Conservation (phyloP, 2,113 vertebrate species). For the Peromyscus maniculatus region DNA sequence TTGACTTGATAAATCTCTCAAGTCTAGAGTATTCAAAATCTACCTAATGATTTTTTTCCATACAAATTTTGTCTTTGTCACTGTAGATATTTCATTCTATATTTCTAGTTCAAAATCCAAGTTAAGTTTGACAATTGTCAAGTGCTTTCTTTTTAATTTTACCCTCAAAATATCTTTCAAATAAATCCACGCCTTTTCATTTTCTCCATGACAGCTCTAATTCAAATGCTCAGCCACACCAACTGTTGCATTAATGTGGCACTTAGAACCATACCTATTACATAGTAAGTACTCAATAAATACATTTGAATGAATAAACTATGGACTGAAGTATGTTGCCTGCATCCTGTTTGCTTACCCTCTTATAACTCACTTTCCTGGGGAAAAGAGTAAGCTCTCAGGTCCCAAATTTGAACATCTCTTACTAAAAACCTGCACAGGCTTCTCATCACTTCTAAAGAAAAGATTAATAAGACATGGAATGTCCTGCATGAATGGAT, state of each 20-base stretch:
- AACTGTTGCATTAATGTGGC: background rate
- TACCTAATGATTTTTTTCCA: background rate
- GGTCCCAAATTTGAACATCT: background rate
- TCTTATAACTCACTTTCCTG: background rate
- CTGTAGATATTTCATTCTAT: background rate
- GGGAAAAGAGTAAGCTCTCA: background rate
- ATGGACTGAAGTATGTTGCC: background rate
- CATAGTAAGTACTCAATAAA: background rate
- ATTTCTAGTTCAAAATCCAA: background rate
- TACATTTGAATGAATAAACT: background rate
- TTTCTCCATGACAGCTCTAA: background rate
- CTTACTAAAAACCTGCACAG: background rate
- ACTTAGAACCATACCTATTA: background rate
- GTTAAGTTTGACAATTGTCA: background rate
- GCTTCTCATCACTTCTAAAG: slow-evolving; percentile 39
- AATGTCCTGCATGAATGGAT: slow-evolving; percentile 48
- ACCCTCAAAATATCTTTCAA: background rate
- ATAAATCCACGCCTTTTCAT: background rate
- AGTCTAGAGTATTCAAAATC: background rate
- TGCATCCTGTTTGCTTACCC: background rate
- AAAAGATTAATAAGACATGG: slow-evolving; percentile 40
- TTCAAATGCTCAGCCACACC: background rate
- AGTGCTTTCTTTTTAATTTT: background rate
- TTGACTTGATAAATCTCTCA: background rate
- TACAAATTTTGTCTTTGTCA: background rate